Evolutionary conservation across 2,888 invertebrate genomes (phyloP).

Genomic region (Dexiosoma caninum): DNA sequence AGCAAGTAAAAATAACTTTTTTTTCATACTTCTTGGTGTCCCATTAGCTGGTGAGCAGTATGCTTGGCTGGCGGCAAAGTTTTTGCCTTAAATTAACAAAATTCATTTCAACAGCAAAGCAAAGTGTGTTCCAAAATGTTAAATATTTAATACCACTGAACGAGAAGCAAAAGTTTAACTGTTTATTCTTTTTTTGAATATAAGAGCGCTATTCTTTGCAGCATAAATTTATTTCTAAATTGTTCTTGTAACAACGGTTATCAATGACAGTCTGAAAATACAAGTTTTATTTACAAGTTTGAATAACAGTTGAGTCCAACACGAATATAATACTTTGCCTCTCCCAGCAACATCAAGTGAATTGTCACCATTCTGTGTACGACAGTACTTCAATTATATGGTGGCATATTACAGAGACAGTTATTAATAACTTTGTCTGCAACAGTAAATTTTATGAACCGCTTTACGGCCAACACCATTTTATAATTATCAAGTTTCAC

Average conservation of each 20-base stretch:
- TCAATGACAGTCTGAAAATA: no score
- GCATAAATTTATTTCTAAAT: no score
- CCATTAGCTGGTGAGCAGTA: neutral
- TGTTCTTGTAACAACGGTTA: no score
- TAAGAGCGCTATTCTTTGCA: neutral
- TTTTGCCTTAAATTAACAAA: neutral
- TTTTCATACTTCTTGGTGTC: neutral
- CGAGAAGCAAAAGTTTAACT: neutral
- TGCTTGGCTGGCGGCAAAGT: neutral
- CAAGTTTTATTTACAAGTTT: no score
- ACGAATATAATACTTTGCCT: neutral
- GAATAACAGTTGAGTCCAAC: neutral
- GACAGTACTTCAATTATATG: no score
- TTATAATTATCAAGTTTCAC: neutral
- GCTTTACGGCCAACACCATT: neutral
- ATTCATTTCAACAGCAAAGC: neutral
- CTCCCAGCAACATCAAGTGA: neutral
- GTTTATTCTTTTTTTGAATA: neutral
- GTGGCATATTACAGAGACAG: neutral
- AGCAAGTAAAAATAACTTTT: neutral
- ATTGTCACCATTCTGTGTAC: no score
- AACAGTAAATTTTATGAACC: neutral
- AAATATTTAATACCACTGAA: no score
- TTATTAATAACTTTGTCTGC: conserved; percentile 15
- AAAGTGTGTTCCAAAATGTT: neutral